Percentiles rank a stretch among this genome's conserved stretches.
These are phyloP conservation scores for Nipponacmea schrenckii DNA, from an alignment of 2,888 invertebrate species.

Conservation along the genomic window DNA sequence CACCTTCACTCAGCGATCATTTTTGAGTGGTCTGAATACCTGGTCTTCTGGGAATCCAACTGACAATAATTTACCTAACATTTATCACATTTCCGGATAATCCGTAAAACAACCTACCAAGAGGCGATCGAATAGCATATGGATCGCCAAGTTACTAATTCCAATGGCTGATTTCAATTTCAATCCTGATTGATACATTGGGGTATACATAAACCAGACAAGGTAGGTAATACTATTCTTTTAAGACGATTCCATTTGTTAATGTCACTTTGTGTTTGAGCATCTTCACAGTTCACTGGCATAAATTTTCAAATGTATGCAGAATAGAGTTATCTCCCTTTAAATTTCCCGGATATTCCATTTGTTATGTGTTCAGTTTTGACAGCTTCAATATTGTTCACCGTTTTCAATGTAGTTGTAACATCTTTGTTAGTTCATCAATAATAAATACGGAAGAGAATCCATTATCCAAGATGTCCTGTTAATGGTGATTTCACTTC, in stretches of 20 bases:
- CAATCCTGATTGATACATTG: background rate
- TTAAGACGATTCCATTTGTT: conserved; percentile 9
- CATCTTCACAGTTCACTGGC: background rate
- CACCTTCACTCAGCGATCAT: no score
- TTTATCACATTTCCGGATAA: background rate
- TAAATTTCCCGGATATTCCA: background rate
- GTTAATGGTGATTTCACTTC: background rate
- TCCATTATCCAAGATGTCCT: no score
- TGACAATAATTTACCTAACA: conserved; percentile 9
- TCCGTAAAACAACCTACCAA: no score
- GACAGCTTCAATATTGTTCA: background rate
- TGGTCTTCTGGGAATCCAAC: conserved; percentile 83
- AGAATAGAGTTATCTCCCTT: background rate
- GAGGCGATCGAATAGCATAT: conserved; percentile 19
- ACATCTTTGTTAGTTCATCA: background rate
- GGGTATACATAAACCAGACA: background rate
- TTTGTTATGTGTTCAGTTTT: background rate
- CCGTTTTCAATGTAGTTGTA: background rate
- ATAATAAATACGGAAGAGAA: background rate
- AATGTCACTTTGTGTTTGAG: background rate
- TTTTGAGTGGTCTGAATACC: no score
- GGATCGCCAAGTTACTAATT: conserved; percentile 18
- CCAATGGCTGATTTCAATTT: no score
- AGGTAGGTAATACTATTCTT: background rate
- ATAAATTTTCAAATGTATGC: background rate